Base-by-base conservation (phyloP, 2,113 vertebrate genomes). In the Alces alces region DNA sequence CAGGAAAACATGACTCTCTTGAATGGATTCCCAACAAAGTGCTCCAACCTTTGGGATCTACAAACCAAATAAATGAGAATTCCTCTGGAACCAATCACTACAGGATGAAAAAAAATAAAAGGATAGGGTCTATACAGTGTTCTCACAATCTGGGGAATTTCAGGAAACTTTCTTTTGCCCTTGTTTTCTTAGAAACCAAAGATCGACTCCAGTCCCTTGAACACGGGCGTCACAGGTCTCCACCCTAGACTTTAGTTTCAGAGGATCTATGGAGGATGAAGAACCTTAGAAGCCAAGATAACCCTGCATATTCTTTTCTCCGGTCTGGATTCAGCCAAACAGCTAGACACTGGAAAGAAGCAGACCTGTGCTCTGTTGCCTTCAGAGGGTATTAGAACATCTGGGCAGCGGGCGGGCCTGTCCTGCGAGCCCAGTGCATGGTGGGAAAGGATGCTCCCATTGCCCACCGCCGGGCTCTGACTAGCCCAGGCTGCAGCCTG, bases 121-220 rank as follows among this genome's bases (percentile, higher is more conserved):
- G 30, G 28, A 5, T 14, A 0, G 23, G 19, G 64, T 70, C 5
- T 50, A 8, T 12, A 43, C 23, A 21, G 36, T 73, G 55, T 70
- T 55, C 25, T 78, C 50, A 54, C n/a, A 43, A 33, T 28, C 30
- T 86, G 30, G 30, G 43, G 30, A 52, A 78, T 27, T 70, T 82
- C 55, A 70, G 28, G 50, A 91, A 86, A 57, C 2, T 16, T 88
- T 70, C 16, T 15, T 82, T 78, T 89, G 73, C 27, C n/a, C 43
- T 95, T 66, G 27, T 82, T 89, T 95, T 83, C 88, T 84, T 61
- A 55, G 30, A 97, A 93, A 30, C 43, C 52, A 85, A 73, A 79
- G 45, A 61, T 33, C 25, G 43, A 54, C 55, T 76, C 60, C 55
- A 84, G n/a, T 8, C 11, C 86, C 5, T 86, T 80, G 64, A 58